Percentiles rank a stretch among this genome's conserved stretches.
phyloP scores from a whole-genome alignment of 2,113 vertebrate species.

The Odontesthes bonariensis region DNA sequence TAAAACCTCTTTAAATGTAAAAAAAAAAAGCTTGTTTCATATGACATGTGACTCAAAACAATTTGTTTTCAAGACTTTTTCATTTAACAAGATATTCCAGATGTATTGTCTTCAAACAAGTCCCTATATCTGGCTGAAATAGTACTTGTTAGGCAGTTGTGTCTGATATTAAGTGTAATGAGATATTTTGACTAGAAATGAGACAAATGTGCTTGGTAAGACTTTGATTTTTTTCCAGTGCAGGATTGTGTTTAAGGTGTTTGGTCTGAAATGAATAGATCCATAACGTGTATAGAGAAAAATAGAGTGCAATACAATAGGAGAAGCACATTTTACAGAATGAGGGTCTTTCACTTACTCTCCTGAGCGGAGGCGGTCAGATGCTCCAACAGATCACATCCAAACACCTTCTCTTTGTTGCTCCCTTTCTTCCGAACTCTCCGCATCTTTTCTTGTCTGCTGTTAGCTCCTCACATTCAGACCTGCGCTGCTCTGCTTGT shows the following conservation, averaged over 20 bases:
- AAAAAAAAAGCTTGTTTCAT: too few relatives aligned
- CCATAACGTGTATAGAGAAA: not conserved
- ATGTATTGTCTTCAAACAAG: too few relatives aligned
- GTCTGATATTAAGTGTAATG: too few relatives aligned
- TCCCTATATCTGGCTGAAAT: too few relatives aligned
- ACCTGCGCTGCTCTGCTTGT: constrained; percentile 12
- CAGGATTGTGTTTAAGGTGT: not conserved
- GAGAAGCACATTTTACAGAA: accelerated
- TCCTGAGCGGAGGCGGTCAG: constrained; percentile 86
- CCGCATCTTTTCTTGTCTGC: constrained; percentile 80
- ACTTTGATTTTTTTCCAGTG: too few relatives aligned
- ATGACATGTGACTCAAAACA: too few relatives aligned
- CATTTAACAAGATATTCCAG: too few relatives aligned
- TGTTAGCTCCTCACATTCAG: constrained; percentile 71
- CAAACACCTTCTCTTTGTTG: constrained; percentile 90
- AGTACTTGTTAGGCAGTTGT: too few relatives aligned
- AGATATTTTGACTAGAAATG: too few relatives aligned
- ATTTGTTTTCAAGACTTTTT: too few relatives aligned
- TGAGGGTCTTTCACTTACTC: constrained; percentile 79
- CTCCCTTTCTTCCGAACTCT: constrained; percentile 87
- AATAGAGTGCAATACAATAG: not conserved
- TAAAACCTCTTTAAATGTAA: too few relatives aligned
- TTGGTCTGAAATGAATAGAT: not conserved
- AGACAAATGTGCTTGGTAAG: too few relatives aligned
- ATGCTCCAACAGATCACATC: constrained; percentile 91